Base-by-base conservation (phyloP, 2,113 vertebrate genomes). In the Salvelinus alpinus region DNA sequence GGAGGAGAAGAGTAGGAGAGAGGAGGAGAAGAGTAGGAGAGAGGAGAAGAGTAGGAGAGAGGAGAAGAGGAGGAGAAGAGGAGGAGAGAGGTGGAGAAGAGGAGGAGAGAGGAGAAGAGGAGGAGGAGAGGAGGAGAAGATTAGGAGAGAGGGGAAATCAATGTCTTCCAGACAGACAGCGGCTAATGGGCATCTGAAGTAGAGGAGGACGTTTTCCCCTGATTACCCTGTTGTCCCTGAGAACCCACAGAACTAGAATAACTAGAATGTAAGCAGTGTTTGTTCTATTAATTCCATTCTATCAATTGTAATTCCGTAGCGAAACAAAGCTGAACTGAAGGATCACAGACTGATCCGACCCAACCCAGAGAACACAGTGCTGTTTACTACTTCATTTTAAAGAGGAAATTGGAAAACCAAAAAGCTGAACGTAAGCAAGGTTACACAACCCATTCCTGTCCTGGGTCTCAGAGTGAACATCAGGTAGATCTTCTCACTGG, bases 101-200 rank as follows among this genome's bases (percentile, higher is more conserved):
- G 27, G 2, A 27, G 27, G 27, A 27, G 2, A 3, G 3, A 2
- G 27, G 2, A 27, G 27, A n/a, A n/a, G 25, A 27, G 27, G 27
- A 27, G 27, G 2, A 27, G 24, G 27, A 71, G 78, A 88, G 84
- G 73, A 34, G 69, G 51, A 22, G 24, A 38, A 34, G 14, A 22
- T 2, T 38, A 62, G 60, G 51, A 25, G 51, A 54, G 57, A 25
- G 44, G 48, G 69, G 91, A 81, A 92, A 93, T 92, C 92, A 92
- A 93, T 93, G 51, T 93, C 92, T 90, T 88, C 86, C 89, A 82
- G 88, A 89, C 81, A 87, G 64, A 88, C 90, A 86, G 83, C 84
- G 82, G 88, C 88, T 94, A 92, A 93, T 94, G 90, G 92, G 90
- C 88, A 88, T 88, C 88, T 91, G 87, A 90, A 88, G 85, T 90